These are phyloP conservation scores for Marronus borbonicus DNA, from an alignment of 2,888 invertebrate genomes.

Conservation along the genomic window DNA sequence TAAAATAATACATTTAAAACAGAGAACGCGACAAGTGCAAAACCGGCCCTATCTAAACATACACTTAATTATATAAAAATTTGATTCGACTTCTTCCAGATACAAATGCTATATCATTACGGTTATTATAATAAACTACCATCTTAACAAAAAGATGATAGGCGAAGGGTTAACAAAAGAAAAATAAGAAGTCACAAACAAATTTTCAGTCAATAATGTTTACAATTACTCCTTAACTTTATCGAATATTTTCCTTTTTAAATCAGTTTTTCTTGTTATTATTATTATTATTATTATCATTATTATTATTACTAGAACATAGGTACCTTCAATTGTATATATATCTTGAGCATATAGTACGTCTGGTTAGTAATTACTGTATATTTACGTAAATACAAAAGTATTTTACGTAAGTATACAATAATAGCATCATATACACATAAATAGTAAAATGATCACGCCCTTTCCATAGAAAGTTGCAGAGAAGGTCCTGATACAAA, in stretches of 20 bases:
- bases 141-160: not conserved
- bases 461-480: too few relatives aligned
- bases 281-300: conserved; percentile 14
- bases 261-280: not conserved
- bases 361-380: conserved; percentile 50
- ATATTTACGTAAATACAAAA: conserved; percentile 46
- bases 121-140: not conserved
- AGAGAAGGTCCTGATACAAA: not conserved
- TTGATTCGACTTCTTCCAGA: conserved; percentile 46
- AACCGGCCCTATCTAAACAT: conserved; percentile 50
- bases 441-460: too few relatives aligned
- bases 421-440: conserved; percentile 26
- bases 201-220: conserved; percentile 39
- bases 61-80: conserved; percentile 46
- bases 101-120: not conserved
- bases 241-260: conserved; percentile 34
- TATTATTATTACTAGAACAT: conserved; percentile 64
- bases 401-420: conserved; percentile 37
- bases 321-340: conserved; percentile 64
- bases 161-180: not conserved
- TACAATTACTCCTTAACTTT: conserved; percentile 42
- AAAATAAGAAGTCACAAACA: conserved; percentile 44
- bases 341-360: conserved; percentile 68
- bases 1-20: conserved; percentile 8
- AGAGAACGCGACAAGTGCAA: conserved; percentile 50